phyloP scores from a whole-genome alignment of 1,140 invertebrate species.

The Andrena cerasifolii region DNA sequence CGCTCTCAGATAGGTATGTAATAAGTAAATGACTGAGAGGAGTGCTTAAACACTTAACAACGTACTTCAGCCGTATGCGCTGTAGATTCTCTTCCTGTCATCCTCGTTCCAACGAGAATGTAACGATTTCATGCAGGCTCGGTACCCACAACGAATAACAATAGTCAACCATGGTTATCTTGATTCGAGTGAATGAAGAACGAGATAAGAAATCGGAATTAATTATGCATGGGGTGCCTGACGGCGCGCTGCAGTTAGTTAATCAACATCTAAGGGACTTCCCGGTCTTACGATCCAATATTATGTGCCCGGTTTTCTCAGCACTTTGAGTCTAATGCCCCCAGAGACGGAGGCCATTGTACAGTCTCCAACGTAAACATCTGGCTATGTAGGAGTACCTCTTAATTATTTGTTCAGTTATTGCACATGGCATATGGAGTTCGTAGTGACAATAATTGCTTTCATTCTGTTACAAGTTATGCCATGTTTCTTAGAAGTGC shows the following conservation, averaged over 20 bases:
- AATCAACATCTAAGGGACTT: conserved; percentile 47
- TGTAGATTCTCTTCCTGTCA: too few species aligned
- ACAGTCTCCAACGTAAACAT: conserved; percentile 47
- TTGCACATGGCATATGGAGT: background rate
- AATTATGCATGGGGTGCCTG: conserved; percentile 30
- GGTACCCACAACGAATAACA: background rate
- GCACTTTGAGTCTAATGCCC: conserved; percentile 57
- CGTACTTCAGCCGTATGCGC: too few species aligned
- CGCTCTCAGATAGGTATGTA: too few species aligned
- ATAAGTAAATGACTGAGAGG: too few species aligned
- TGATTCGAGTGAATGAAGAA: background rate
- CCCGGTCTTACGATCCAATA: conserved; percentile 34
- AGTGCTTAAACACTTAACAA: too few species aligned
- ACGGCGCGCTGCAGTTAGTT: conserved; percentile 18
- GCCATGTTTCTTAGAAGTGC: background rate
- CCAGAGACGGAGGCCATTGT: conserved; percentile 51
- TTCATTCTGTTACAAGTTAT: background rate
- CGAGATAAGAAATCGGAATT: conserved; percentile 2
- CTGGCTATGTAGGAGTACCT: background rate
- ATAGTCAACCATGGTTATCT: background rate
- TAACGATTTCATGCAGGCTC: background rate
- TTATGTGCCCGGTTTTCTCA: conserved; percentile 56
- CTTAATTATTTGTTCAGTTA: background rate
- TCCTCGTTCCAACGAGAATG: too few species aligned
- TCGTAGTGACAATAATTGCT: background rate